phyloP scores from a whole-genome alignment of 2,888 invertebrate species.

The Physocephala rufipes region DNA sequence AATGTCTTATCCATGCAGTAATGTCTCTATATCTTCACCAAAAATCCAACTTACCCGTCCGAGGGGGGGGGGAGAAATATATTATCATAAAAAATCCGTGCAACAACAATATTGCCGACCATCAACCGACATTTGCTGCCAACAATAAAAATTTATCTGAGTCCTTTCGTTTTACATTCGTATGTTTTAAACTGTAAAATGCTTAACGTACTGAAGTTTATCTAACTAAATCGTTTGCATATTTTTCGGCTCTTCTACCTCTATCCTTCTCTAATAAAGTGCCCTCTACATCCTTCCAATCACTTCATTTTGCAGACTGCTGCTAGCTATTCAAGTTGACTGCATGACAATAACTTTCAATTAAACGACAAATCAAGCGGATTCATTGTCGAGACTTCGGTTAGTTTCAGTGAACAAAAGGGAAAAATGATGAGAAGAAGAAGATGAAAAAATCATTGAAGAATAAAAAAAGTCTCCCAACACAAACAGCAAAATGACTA shows the following conservation, averaged over 20 bases:
- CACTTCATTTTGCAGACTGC: not conserved
- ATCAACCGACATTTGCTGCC: not conserved
- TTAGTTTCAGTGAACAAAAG: not conserved
- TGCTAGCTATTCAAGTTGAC: constrained; percentile 6
- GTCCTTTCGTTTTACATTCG: constrained; percentile 27
- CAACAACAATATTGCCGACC: not conserved
- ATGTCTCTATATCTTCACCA: too few relatives aligned
- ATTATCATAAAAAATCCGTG: not conserved
- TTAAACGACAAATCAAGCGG: constrained; percentile 32
- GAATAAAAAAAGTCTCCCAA: not conserved
- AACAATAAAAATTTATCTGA: constrained; percentile 25
- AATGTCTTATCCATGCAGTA: too few relatives aligned
- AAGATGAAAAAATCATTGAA: not conserved
- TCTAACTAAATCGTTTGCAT: constrained; percentile 26
- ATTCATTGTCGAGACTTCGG: constrained; percentile 6
- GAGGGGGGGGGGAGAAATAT: too few relatives aligned
- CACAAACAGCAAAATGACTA: not conserved
- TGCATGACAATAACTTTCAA: constrained; percentile 33
- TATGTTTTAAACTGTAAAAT: constrained; percentile 31
- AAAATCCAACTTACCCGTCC: too few relatives aligned
- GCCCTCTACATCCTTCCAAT: not conserved
- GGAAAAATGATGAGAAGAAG: not conserved
- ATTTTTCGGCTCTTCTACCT: not conserved
- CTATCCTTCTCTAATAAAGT: not conserved
- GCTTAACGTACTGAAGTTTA: constrained; percentile 13